Evolutionary conservation across 2,113 vertebrate genomes (phyloP), one percentile per base, ranked within the genome.

Genomic region (Ochotona princeps): DNA sequence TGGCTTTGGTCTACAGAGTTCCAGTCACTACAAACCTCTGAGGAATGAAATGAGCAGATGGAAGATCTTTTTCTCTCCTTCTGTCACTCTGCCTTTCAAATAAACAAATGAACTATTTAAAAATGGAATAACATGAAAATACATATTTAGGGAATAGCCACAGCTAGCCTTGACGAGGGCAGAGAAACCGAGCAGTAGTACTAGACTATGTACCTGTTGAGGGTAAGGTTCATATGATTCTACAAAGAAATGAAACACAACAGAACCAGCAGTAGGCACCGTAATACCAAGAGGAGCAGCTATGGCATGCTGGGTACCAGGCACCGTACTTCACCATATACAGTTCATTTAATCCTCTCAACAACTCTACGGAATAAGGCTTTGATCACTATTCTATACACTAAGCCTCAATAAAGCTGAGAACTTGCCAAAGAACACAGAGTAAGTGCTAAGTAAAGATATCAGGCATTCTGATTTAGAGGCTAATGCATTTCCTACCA

Each of bases 341-440:
- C 32, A 65, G 49, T n/a, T 57, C 69, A 57, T 35, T n/a, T n/a
- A 84, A 79, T 81, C 30, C 44, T 83, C 83, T 92, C 66, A 74
- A 73, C 76, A 84, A 67, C 51, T 75, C 66, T 70, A 38, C 2
- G 21, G n/a, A 88, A 20, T 21, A 9, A 75, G 38, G 35, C 35
- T 73, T 88, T 30, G 75, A 76, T 63, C 32, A 44, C 44, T 89
- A 60, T 28, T 81, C 83, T 60, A 93, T 14, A 91, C 30, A 93
- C 38, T 72, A 13, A 85, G 32, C 51, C 61, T 74, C 60, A 79
- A 66, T 78, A 84, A 90, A 30, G 74, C 0, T 69, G 65, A 91
- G 69, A 76, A 81, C 32, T 57, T 92, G 35, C 26, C 92, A 85
- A 90, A 78, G 32, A 87, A 57, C 20, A 90, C 11, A 25, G 11